phyloP scores from a whole-genome alignment of 2,888 invertebrate genomes.

The Melitaea athalia region DNA sequence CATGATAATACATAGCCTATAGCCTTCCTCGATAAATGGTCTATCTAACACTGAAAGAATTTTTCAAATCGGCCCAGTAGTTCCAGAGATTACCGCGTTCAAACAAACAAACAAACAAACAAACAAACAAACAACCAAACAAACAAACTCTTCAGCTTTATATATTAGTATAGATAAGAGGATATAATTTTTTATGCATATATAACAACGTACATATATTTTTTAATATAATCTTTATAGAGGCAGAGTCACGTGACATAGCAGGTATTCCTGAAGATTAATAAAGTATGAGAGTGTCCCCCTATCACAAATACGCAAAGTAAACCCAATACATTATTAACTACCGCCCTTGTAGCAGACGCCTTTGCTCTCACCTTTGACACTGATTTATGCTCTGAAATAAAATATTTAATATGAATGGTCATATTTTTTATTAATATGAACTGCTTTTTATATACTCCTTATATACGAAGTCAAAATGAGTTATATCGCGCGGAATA shows the following conservation, averaged over 20 bases:
- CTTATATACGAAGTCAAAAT: no score
- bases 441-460: background rate
- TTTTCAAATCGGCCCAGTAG: no score
- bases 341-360: constrained; percentile 51
- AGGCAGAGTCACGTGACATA: constrained; percentile 6
- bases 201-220: background rate
- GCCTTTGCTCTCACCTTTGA: constrained; percentile 36
- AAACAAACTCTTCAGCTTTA: no score
- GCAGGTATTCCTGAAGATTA: constrained; percentile 50
- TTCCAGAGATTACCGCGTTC: no score
- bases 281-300: constrained; percentile 65
- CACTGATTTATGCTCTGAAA: constrained; percentile 33
- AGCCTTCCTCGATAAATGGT: no score
- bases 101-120: no score
- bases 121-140: no score
- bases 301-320: constrained; percentile 63
- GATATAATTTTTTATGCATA: no score
- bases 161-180: no score
- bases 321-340: constrained; percentile 72
- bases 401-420: constrained; percentile 16
- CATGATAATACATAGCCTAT: no score
- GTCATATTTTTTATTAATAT: background rate
- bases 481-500: no score
- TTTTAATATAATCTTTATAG: background rate
- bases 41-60: no score